Base-by-base conservation (phyloP, 2,797 vertebrate genomes). In the Eurystomus glaucurus region DNA sequence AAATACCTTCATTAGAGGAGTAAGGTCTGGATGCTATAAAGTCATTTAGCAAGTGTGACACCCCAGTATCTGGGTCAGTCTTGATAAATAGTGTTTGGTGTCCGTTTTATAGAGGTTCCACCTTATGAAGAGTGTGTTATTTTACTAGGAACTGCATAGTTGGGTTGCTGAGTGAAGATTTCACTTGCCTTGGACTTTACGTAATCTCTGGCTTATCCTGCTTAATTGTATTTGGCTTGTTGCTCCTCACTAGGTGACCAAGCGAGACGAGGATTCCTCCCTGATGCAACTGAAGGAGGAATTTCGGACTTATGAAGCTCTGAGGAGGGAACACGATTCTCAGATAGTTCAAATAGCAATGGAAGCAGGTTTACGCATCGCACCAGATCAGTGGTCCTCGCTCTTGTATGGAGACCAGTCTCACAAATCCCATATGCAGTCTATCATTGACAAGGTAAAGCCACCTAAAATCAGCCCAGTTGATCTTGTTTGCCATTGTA, bases 341-440 rank as follows among this genome's bases (percentile, higher is more conserved):
- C 99, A 99, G 98, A 99, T 99, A 51, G 99, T 99, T 83, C 99
- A 99, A 76, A 99, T 99, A 60, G 99, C 99, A 17, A 99, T 99
- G 99, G 99, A 99, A 85, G 99, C 99, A 9, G 99, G 99, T 29
- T 98, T 99, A 90, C 99, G 99, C 65, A 99, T 99, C 23, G 99
- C 99, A n/a, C 99, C 99, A 2, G 99, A 99, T 98, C 99, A 99
- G 92, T 99, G 99, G 99, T 99, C 99, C 88, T 99, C 99, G 5
- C 98, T 99, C 74, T 97, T 99, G 1, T 99, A 99, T 5, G 99
- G 99, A 88, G 99, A 99, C 98, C 99, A 99, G 92, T 99, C 99
- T 77, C 99, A 99, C 97, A 99, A 99, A 97, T 99, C 99, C 78
- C 99, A 99, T 90, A 99, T 99, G 99, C 99, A 99, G 98, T 99